These are phyloP conservation scores for Drosophila miranda DNA, from an alignment of 1,140 invertebrate genomes.

Conservation along the genomic window DNA sequence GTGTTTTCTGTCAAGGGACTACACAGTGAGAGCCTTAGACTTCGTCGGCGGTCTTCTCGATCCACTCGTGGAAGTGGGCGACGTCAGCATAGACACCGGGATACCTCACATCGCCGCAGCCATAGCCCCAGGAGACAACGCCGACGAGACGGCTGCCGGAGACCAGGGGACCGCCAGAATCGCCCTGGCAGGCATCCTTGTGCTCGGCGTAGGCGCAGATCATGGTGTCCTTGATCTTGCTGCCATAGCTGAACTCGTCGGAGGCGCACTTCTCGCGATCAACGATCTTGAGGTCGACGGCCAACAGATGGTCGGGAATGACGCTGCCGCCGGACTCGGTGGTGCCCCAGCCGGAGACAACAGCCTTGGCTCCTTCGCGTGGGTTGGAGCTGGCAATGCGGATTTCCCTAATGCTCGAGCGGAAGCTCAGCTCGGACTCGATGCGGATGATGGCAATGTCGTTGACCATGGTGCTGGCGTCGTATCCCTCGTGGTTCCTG, in stretches of 20 bases:
- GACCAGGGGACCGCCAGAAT: conserved; percentile 83
- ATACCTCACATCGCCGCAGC: conserved; percentile 55
- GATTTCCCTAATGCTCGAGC: conserved; percentile 47
- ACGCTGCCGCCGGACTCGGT: conserved; percentile 39
- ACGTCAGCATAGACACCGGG: conserved; percentile 87
- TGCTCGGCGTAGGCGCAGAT: conserved; percentile 81
- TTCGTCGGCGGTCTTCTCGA: conserved; percentile 51
- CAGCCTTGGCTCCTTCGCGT: conserved; percentile 62
- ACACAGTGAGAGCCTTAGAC: conserved; percentile 30
- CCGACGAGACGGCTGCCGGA: conserved; percentile 82
- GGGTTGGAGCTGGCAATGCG: conserved; percentile 50
- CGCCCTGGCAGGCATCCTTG: conserved; percentile 78
- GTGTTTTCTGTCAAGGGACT: conserved; percentile 2
- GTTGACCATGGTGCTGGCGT: conserved; percentile 67
- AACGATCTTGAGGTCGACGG: conserved; percentile 60
- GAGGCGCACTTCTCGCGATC: conserved; percentile 44
- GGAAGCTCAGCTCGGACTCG: conserved; percentile 47
- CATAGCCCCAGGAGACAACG: conserved; percentile 85
- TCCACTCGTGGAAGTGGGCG: conserved; percentile 77
- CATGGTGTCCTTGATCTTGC: conserved; percentile 72
- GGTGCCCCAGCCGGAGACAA: conserved; percentile 83
- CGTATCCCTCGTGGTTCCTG: conserved; percentile 72
- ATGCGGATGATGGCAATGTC: conserved; percentile 78
- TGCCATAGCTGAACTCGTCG: conserved; percentile 48
- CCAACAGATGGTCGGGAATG: conserved; percentile 56